A percentile compares a stretch with the other conserved stretches of the same genome.
phyloP scores from a whole-genome alignment of 2,888 invertebrate species.

The Pardosa pseudoannulata region DNA sequence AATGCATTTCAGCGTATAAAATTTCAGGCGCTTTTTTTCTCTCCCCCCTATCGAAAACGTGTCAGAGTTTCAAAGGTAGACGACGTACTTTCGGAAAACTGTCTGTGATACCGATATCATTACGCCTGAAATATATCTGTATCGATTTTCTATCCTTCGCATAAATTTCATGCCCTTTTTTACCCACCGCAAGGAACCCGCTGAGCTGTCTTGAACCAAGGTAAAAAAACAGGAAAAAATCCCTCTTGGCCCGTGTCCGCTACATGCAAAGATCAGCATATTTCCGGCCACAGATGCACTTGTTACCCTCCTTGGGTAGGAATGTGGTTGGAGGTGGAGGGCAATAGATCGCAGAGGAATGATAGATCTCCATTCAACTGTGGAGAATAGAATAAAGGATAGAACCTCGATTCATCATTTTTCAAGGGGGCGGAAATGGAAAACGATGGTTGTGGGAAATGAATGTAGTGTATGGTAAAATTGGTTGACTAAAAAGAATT shows the following conservation, averaged over 20 bases:
- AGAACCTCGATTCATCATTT: too few relatives aligned
- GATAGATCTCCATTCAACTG: constrained; percentile 56
- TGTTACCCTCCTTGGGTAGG: background rate
- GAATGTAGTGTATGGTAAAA: too few relatives aligned
- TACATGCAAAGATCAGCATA: constrained; percentile 58
- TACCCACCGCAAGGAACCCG: constrained; percentile 16
- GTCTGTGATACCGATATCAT: constrained; percentile 32
- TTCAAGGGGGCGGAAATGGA: too few relatives aligned
- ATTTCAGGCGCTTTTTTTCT: too few relatives aligned
- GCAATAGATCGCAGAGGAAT: background rate
- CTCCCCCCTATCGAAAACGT: background rate
- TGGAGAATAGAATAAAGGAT: constrained; percentile 50
- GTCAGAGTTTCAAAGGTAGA: background rate
- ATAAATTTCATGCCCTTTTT: constrained; percentile 38
- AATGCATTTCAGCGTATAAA: too few relatives aligned
- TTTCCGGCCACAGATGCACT: constrained; percentile 54
- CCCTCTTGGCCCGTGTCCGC: constrained; percentile 32
- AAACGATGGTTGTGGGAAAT: too few relatives aligned
- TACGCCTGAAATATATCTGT: constrained; percentile 45
- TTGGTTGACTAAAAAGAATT: too few relatives aligned
- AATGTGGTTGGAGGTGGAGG: background rate
- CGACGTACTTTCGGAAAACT: constrained; percentile 10
- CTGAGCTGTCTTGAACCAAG: constrained; percentile 27
- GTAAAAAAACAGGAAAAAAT: constrained; percentile 1
- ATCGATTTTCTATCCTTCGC: constrained; percentile 58